A percentile compares a stretch with the other conserved stretches of the same genome.
phyloP scores from a whole-genome alignment of 2,888 invertebrate species.

The Xanthorhoe designata region DNA sequence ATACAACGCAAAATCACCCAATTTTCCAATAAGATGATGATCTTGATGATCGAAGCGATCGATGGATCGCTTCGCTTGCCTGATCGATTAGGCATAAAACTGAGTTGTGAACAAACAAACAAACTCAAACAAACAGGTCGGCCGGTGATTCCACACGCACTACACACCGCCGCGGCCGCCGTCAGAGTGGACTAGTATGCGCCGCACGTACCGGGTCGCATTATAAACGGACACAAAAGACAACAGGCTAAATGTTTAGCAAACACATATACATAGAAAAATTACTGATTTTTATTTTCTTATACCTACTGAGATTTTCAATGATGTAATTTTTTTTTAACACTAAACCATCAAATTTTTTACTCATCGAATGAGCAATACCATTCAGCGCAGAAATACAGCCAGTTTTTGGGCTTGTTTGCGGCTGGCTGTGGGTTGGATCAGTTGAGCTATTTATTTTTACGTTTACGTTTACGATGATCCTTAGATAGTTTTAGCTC shows the following conservation, averaged over 20 bases:
- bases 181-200: slow-evolving; percentile 66
- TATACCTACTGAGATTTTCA: not conserved
- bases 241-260: slow-evolving; percentile 44
- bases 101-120: slow-evolving; percentile 12
- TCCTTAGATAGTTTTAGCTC: too few species aligned
- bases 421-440: too few species aligned
- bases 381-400: too few species aligned
- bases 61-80: too few species aligned
- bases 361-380: too few species aligned
- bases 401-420: too few species aligned
- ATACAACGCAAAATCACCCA: too few species aligned
- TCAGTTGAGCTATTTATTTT: too few species aligned
- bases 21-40: too few species aligned
- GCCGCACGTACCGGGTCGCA: slow-evolving; percentile 69
- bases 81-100: slow-evolving; percentile 2
- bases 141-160: slow-evolving; percentile 67
- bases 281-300: not conserved
- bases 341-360: not conserved
- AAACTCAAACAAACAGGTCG: slow-evolving; percentile 46
- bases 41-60: too few species aligned
- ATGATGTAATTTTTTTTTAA: not conserved
- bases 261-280: slow-evolving; percentile 35
- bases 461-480: too few species aligned
- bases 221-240: slow-evolving; percentile 57
- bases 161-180: slow-evolving; percentile 49